These are phyloP conservation scores for Otolemur garnettii DNA, from an alignment of 2,113 vertebrate species.

Conservation along the genomic window DNA sequence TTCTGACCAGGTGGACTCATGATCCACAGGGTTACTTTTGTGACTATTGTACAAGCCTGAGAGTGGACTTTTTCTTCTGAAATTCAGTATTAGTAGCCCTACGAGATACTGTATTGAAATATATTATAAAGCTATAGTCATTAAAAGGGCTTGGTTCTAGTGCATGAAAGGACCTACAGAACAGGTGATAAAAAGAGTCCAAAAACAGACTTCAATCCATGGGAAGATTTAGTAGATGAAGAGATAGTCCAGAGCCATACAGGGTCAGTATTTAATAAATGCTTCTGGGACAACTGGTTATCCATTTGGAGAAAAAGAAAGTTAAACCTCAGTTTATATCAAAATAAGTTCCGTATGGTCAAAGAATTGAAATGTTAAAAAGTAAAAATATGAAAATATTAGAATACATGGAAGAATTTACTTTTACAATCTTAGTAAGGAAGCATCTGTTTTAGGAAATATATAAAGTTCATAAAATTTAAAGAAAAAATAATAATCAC, in stretches of 20 bases:
- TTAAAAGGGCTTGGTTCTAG: background rate
- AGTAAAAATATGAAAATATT: constrained; percentile 4
- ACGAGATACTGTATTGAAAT: background rate
- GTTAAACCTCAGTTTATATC: background rate
- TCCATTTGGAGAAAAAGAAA: constrained; percentile 17
- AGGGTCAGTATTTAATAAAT: background rate
- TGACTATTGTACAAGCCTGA: background rate
- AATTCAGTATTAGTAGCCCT: background rate
- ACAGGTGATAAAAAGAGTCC: background rate
- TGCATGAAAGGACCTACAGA: background rate
- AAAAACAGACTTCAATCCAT: background rate
- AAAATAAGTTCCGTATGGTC: constrained; percentile 33
- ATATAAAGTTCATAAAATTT: background rate
- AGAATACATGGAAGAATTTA: background rate
- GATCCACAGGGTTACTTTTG: background rate
- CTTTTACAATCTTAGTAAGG: background rate
- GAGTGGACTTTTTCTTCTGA: background rate
- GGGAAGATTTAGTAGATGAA: background rate
- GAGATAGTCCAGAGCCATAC: background rate
- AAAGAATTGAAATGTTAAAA: constrained; percentile 26
- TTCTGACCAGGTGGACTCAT: background rate
- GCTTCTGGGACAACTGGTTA: background rate
- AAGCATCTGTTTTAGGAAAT: background rate
- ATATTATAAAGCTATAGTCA: background rate
- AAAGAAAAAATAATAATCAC: background rate